phyloP scores from a whole-genome alignment of 2,797 vertebrate genomes.

The Pyrocephalus nanus region DNA sequence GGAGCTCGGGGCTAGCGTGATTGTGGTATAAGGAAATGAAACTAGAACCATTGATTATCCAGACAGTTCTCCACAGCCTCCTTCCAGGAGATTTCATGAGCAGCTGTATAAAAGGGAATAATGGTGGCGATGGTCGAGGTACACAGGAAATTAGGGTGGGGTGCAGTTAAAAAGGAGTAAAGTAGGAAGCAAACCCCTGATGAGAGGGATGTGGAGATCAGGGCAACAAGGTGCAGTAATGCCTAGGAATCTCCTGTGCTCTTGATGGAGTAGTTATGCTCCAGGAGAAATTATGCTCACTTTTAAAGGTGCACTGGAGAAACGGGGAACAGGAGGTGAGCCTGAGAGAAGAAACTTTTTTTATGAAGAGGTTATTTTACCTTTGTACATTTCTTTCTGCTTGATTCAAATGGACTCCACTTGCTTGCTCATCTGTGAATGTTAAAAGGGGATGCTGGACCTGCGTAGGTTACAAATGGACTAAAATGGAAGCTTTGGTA shows the following conservation, averaged over 20 bases:
- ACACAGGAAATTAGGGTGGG: conserved; percentile 46
- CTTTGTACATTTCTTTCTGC: neutral
- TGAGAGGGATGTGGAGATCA: conserved; percentile 3
- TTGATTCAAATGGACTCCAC: conserved; percentile 6
- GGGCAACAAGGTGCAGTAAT: neutral
- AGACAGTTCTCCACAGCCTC: conserved; percentile 54
- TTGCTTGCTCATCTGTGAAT: conserved; percentile 31
- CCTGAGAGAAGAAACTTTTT: neutral
- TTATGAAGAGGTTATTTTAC: conserved; percentile 8
- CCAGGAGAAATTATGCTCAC: neutral
- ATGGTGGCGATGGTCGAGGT: neutral
- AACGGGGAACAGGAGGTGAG: neutral
- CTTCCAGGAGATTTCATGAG: conserved; percentile 45
- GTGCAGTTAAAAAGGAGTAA: conserved; percentile 41
- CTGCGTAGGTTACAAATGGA: conserved; percentile 24
- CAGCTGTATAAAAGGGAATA: conserved; percentile 13
- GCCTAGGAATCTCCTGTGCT: neutral
- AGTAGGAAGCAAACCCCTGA: conserved; percentile 44
- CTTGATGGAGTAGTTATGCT: neutral
- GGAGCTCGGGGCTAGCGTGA: conserved; percentile 21
- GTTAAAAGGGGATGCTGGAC: conserved; percentile 44
- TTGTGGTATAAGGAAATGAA: conserved; percentile 48
- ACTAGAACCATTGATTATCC: conserved; percentile 50
- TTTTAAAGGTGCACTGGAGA: neutral
- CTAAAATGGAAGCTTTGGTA: conserved; percentile 35